These are phyloP conservation scores for Shinisaurus crocodilurus DNA, from an alignment of 2,113 vertebrate genomes.

Conservation along the genomic window DNA sequence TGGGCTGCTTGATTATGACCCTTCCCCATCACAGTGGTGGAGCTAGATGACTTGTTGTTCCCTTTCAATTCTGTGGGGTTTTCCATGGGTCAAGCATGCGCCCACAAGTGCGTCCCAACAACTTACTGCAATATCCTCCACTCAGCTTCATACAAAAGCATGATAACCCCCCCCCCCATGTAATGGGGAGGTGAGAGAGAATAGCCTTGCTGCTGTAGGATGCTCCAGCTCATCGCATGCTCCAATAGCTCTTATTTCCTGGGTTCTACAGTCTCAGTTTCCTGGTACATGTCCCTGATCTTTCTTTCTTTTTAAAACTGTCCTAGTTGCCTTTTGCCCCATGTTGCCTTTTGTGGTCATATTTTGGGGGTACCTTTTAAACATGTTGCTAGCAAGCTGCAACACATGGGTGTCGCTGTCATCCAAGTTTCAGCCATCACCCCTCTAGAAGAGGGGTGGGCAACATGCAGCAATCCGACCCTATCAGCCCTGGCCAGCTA, in stretches of 20 bases:
- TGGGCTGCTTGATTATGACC: too few relatives aligned
- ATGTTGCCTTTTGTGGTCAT: background rate
- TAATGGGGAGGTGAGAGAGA: background rate
- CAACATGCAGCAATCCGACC: background rate
- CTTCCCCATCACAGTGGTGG: background rate
- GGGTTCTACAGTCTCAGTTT: background rate
- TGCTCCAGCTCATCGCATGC: background rate
- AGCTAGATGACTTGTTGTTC: background rate
- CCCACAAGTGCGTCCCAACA: background rate
- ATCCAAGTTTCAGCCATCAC: too few relatives aligned
- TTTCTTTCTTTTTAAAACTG: background rate
- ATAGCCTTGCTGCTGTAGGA: background rate
- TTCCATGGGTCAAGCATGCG: background rate
- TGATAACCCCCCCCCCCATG: background rate
- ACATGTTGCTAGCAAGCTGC: background rate
- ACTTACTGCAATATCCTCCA: background rate
- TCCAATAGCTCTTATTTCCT: background rate
- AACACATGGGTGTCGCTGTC: background rate
- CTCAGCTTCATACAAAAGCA: background rate
- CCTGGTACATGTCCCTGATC: background rate
- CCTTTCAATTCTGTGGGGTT: background rate
- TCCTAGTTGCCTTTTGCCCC: background rate
- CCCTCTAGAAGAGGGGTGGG: background rate
- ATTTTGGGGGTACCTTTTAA: background rate
- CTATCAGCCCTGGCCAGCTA: too few relatives aligned